Percentiles rank a stretch among this genome's conserved stretches.
Evolutionary conservation across 2,888 invertebrate genomes (phyloP).

Genomic region (Agrotis segetum): DNA sequence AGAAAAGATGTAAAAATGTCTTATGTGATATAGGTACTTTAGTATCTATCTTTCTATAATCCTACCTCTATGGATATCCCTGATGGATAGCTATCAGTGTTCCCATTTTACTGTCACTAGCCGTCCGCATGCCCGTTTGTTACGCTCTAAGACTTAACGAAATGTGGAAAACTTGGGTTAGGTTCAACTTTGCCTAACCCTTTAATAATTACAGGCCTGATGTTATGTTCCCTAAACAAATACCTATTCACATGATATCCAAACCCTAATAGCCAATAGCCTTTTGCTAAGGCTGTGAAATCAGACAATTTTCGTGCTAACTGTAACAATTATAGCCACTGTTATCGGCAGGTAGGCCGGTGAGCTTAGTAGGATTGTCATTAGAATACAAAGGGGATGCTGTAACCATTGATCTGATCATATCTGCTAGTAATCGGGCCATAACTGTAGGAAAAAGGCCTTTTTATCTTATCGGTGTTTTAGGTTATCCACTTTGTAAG

Average conservation of each 20-base stretch:
- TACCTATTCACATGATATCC: not conserved
- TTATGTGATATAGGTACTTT: not conserved
- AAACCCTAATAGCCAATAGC: not conserved
- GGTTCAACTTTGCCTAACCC: not conserved
- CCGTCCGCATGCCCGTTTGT: too few species aligned
- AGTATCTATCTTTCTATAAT: not conserved
- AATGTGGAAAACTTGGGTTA: too few species aligned
- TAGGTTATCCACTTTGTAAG: too few species aligned
- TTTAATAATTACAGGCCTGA: too few species aligned
- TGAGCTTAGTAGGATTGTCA: constrained; percentile 25
- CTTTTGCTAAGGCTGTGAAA: not conserved
- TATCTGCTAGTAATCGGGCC: constrained; percentile 13
- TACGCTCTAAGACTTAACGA: too few species aligned
- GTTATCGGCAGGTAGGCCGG: constrained; percentile 26
- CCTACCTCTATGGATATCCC: not conserved
- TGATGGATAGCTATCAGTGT: not conserved
- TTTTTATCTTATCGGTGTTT: constrained; percentile 1
- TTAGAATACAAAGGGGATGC: constrained; percentile 46
- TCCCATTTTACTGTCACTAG: too few species aligned
- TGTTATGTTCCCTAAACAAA: not conserved
- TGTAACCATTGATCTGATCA: constrained; percentile 29
- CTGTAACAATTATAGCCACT: not conserved
- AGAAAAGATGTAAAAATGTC: constrained; percentile 4
- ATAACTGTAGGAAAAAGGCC: not conserved
- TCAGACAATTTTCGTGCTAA: constrained; percentile 17